Evolutionary conservation across 2,888 invertebrate genomes (phyloP).

Genomic region (Lepidocyrtoides sp.): DNA sequence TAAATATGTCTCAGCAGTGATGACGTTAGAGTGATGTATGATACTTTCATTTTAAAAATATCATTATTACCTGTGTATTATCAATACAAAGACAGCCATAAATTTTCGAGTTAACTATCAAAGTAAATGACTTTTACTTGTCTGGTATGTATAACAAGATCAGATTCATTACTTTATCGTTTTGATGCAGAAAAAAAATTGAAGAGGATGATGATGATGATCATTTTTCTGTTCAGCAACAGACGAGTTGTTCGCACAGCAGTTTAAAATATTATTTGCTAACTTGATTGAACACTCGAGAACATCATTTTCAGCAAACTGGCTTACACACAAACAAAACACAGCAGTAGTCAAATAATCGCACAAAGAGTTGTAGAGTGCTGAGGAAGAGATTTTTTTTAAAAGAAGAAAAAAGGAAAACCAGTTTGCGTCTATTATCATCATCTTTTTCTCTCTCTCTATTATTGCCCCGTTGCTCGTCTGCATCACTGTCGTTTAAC

Average conservation of each 20-base stretch:
- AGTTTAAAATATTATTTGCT: constrained; percentile 3
- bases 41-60: constrained; percentile 10
- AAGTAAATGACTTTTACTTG: constrained; percentile 40
- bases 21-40: constrained; percentile 14
- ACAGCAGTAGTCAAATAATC: background rate
- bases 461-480: background rate
- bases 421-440: constrained; percentile 37
- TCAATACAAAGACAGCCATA: constrained; percentile 13
- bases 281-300: constrained; percentile 11
- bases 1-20: background rate
- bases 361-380: background rate
- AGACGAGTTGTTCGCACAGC: constrained; percentile 1
- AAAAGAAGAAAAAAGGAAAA: constrained; percentile 14
- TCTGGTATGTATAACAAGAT: constrained; percentile 31
- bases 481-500: constrained; percentile 1
- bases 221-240: background rate
- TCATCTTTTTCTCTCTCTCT: background rate
- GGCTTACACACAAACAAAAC: constrained; percentile 4
- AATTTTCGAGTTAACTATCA: constrained; percentile 16
- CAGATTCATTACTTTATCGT: constrained; percentile 21
- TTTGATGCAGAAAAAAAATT: background rate
- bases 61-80: constrained; percentile 34
- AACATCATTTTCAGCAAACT: constrained; percentile 23
- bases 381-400: background rate
- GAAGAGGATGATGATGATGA: background rate